Percentiles rank a stretch among this genome's conserved stretches.
phyloP scores from a whole-genome alignment of 2,113 vertebrate species.

The Monopterus albus region DNA sequence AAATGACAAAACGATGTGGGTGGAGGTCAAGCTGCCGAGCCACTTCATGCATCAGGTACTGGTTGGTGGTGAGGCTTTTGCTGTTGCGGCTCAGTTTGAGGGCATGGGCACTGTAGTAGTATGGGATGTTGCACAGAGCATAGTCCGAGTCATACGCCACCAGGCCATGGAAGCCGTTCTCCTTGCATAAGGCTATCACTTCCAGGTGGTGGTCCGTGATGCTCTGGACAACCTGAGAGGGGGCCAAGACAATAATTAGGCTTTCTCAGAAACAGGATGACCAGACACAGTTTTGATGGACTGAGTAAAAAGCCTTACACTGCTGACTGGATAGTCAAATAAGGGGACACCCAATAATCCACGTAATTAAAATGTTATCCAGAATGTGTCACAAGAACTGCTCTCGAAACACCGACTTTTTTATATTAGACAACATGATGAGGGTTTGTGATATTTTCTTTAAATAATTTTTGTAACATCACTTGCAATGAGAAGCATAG shows the following conservation, averaged over 20 bases:
- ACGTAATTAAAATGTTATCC: too few relatives aligned
- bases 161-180: slow-evolving; percentile 94
- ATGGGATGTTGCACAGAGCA: slow-evolving; percentile 94
- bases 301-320: too few relatives aligned
- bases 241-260: slow-evolving; percentile 2
- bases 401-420: too few relatives aligned
- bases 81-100: slow-evolving; percentile 97
- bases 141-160: slow-evolving; percentile 97
- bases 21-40: slow-evolving; percentile 96
- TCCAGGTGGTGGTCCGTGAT: slow-evolving; percentile 97
- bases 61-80: slow-evolving; percentile 96
- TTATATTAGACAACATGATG: too few relatives aligned
- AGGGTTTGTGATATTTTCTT: too few relatives aligned
- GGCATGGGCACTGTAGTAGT: slow-evolving; percentile 96
- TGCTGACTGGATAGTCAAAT: too few relatives aligned
- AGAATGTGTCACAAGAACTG: too few relatives aligned
- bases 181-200: slow-evolving; percentile 93
- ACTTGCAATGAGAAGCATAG: too few relatives aligned
- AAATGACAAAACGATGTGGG: slow-evolving; percentile 93
- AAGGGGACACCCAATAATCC: too few relatives aligned
- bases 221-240: slow-evolving; percentile 91
- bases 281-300: too few relatives aligned
- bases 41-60: slow-evolving; percentile 97
- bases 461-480: too few relatives aligned
- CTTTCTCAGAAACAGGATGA: too few relatives aligned